Percentiles rank a stretch among this genome's conserved stretches.
These are phyloP conservation scores for Morpho achilles DNA, from an alignment of 2,888 invertebrate genomes.

Conservation along the genomic window DNA sequence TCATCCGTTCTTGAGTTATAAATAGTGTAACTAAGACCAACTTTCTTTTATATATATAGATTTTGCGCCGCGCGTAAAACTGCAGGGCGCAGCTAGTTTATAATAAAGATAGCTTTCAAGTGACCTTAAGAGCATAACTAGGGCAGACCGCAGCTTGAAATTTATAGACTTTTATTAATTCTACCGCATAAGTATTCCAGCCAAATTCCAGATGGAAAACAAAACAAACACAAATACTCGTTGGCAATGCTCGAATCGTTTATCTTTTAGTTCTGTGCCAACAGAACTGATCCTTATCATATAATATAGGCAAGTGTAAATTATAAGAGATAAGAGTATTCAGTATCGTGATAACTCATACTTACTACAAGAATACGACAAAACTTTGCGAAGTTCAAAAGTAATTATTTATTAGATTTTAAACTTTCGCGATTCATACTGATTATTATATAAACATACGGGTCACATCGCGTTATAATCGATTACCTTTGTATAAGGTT, in stretches of 20 bases:
- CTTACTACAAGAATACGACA: too few relatives aligned
- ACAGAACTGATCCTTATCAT: conserved; percentile 9
- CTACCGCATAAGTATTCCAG: conserved; percentile 40
- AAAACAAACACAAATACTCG: conserved; percentile 38
- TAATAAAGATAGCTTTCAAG: not conserved
- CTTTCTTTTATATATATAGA: too few relatives aligned
- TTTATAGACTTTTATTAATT: conserved; percentile 35
- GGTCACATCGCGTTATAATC: too few relatives aligned
- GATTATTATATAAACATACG: too few relatives aligned
- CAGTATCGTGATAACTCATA: not conserved
- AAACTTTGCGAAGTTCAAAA: too few relatives aligned
- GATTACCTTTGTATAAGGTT: too few relatives aligned
- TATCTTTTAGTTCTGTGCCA: conserved; percentile 36
- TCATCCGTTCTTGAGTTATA: too few relatives aligned
- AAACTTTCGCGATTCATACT: too few relatives aligned
- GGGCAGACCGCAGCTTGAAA: conserved; percentile 25
- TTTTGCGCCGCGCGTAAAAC: too few relatives aligned
- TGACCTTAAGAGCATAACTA: conserved; percentile 15
- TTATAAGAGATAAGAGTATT: not conserved
- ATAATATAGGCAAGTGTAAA: conserved; percentile 3
- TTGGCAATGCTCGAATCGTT: conserved; percentile 46
- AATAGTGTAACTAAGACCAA: too few relatives aligned
- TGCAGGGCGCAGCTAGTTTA: too few relatives aligned
- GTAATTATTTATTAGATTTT: too few relatives aligned
- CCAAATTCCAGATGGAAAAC: conserved; percentile 46